phyloP scores from a whole-genome alignment of 2,797 vertebrate species.

The Threskiornis aethiopicus region DNA sequence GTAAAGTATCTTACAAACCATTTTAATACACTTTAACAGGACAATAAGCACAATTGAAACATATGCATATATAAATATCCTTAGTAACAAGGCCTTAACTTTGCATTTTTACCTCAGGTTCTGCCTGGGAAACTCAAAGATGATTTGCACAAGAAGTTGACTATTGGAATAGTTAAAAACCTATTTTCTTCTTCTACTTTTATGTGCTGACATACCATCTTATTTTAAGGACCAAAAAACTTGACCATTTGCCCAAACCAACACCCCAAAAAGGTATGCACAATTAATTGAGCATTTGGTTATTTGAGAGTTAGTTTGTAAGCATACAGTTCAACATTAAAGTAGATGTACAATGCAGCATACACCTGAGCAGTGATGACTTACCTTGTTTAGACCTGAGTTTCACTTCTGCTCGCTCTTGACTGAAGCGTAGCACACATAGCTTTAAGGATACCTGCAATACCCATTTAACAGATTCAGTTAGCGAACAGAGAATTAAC shows the following conservation, averaged over 20 bases:
- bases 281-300: not conserved
- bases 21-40: not conserved
- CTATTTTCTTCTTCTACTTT: not conserved
- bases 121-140: not conserved
- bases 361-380: not conserved
- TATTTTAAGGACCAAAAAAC: not conserved
- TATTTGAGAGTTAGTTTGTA: not conserved
- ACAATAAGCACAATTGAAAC: not conserved
- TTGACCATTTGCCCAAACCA: not conserved
- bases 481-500: not conserved
- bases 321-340: not conserved
- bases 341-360: not conserved
- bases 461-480: not conserved
- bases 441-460: not conserved
- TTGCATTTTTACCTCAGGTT: not conserved
- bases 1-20: not conserved
- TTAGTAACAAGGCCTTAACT: not conserved
- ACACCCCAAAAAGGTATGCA: not conserved
- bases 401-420: not conserved
- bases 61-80: not conserved
- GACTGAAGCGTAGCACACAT: rapidly evolving
- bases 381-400: not conserved
- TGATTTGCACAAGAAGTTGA: not conserved
- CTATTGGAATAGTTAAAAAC: not conserved
- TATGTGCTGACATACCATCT: not conserved